Evolutionary conservation across 2,888 invertebrate genomes (phyloP).

Genomic region (Metallyticus violacea): DNA sequence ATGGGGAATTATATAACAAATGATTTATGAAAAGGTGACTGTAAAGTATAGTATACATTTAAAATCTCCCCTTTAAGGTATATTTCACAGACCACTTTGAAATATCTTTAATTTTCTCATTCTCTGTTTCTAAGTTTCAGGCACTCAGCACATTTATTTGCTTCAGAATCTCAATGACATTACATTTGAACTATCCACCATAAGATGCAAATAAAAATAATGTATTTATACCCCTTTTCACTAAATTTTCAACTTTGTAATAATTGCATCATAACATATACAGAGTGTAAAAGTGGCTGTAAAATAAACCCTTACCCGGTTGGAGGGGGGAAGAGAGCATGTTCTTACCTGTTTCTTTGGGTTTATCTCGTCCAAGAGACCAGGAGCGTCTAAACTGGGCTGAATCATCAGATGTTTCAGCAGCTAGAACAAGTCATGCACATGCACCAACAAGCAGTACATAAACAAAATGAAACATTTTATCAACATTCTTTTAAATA

Average conservation of each 20-base stretch:
- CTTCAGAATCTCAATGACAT: neutral
- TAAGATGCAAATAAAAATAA: too few species aligned
- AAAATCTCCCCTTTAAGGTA: too few species aligned
- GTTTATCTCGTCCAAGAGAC: slow-evolving; percentile 38
- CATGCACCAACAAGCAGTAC: slow-evolving; percentile 19
- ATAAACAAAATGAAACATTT: neutral
- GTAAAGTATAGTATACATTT: too few species aligned
- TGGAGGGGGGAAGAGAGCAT: neutral
- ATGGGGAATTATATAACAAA: too few species aligned
- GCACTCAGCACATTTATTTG: neutral
- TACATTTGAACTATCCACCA: neutral
- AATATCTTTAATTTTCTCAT: neutral
- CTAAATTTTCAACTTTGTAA: neutral
- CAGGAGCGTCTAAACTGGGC: slow-evolving; percentile 37
- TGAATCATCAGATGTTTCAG: slow-evolving; percentile 27
- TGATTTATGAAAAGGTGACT: too few species aligned
- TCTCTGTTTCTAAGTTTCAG: neutral
- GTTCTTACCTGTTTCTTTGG: slow-evolving; percentile 35
- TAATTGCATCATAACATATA: neutral
- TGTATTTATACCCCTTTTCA: too few species aligned
- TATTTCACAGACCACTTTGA: too few species aligned
- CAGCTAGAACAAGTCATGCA: slow-evolving; percentile 29
- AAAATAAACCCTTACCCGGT: neutral
- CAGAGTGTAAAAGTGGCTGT: neutral
- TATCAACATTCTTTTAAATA: neutral